A percentile compares a stretch with the other conserved stretches of the same genome.
Conservation (phyloP, 2,888 invertebrate genomes). For the Yponomeuta plumbellus region DNA sequence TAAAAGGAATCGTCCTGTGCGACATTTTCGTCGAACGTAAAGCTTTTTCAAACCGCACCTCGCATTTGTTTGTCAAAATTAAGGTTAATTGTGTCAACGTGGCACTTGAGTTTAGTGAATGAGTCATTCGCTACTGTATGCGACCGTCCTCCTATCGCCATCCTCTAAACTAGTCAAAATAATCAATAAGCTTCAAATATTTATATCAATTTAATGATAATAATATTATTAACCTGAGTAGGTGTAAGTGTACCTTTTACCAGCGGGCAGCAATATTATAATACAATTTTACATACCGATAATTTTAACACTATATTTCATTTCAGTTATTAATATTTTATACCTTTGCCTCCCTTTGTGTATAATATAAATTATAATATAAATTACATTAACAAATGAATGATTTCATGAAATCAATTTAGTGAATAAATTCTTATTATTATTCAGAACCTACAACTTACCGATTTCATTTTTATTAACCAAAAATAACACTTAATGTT, state of each 20-base stretch:
- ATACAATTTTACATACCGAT: constrained; percentile 1
- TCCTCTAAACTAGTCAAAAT: constrained; percentile 75
- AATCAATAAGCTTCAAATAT: constrained; percentile 45
- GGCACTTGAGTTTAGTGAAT: constrained; percentile 50
- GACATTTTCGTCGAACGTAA: constrained; percentile 30
- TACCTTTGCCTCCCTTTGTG: not conserved
- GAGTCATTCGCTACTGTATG: constrained; percentile 60
- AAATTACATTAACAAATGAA: constrained; percentile 2
- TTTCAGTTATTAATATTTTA: not conserved
- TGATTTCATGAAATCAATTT: not conserved
- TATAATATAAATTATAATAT: not conserved
- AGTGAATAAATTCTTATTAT: not conserved
- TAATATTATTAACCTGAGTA: constrained; percentile 24
- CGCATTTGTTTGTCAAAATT: constrained; percentile 66
- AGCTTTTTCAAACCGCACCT: constrained; percentile 54
- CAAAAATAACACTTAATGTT: too few relatives aligned
- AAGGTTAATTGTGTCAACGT: constrained; percentile 54
- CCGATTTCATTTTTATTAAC: too few relatives aligned
- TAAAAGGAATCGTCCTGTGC: not conserved
- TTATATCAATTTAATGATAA: constrained; percentile 15
- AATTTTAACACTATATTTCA: not conserved
- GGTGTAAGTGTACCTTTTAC: constrained; percentile 43
- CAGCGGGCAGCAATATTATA: constrained; percentile 40
- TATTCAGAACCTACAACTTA: too few relatives aligned
- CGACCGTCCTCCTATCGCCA: constrained; percentile 73